A percentile compares a stretch with the other conserved stretches of the same genome.
Evolutionary conservation across 2,888 invertebrate genomes (phyloP).

Genomic region (Drosophila anomelani): DNA sequence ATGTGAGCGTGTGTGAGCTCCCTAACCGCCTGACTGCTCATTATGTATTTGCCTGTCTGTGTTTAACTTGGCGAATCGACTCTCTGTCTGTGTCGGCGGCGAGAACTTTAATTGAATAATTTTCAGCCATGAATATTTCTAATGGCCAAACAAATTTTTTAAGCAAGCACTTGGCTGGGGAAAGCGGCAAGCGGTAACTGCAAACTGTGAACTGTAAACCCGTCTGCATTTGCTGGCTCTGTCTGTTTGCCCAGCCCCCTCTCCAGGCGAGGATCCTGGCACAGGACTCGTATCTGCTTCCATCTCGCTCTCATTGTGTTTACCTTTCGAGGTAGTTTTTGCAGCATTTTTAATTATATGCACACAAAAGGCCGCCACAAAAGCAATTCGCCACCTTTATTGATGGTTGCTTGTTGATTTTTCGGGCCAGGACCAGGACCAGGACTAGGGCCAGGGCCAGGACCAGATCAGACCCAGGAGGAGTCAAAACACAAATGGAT

Average conservation of each 20-base stretch:
- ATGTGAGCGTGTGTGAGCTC: slow-evolving; percentile 17
- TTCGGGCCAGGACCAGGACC: slow-evolving; percentile 22
- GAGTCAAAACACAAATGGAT: slow-evolving; percentile 31
- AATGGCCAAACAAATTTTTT: slow-evolving; percentile 77
- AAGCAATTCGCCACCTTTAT: slow-evolving; percentile 78
- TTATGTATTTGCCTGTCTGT: slow-evolving; percentile 69
- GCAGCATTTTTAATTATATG: slow-evolving; percentile 78
- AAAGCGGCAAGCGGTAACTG: slow-evolving; percentile 17
- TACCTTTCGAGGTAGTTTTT: slow-evolving; percentile 65
- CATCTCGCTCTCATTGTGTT: slow-evolving; percentile 46
- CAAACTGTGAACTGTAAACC: slow-evolving; percentile 28
- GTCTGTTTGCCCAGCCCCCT: slow-evolving; percentile 36
- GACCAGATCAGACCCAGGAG: slow-evolving; percentile 16
- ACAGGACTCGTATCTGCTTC: slow-evolving; percentile 35
- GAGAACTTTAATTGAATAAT: slow-evolving; percentile 78
- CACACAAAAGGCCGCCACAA: slow-evolving; percentile 77
- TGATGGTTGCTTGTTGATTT: slow-evolving; percentile 67
- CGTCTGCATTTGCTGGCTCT: slow-evolving; percentile 34
- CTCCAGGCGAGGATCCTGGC: background rate
- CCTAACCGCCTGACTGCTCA: slow-evolving; percentile 69
- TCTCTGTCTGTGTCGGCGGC: slow-evolving; percentile 33
- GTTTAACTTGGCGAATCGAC: slow-evolving; percentile 13
- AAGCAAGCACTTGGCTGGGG: slow-evolving; percentile 63
- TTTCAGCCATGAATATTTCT: slow-evolving; percentile 79
- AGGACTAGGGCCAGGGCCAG: slow-evolving; percentile 7